Evolutionary conservation across 2,797 vertebrate genomes (phyloP), one percentile per base, ranked within the genome.

Genomic region (Brachymystax lenok): DNA sequence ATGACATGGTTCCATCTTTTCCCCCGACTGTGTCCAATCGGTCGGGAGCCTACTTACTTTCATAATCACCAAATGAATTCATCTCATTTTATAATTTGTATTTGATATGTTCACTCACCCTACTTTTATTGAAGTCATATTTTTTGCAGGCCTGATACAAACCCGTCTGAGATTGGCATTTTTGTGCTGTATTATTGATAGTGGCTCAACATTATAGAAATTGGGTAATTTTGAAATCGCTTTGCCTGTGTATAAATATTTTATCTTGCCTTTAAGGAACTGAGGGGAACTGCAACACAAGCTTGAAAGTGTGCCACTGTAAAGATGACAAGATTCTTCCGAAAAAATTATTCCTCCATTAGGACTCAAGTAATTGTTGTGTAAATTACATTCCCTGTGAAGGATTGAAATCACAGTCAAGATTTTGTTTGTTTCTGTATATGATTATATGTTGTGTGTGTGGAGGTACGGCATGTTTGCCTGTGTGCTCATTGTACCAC

Each of bases 1-100:
- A 46, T 46, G 40, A 46, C 40, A 46, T 46, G 10, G 10, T 24
- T 72, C 83, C 71, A 81, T 81, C 85, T 83, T 75, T 77, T 77
- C 66, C 79, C 59, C 50, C 71, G 33, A 6, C 46, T 83, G 75
- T 83, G 76, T 78, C 81, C 19, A 16, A 56, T 74, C 73, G 85
- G 33, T 16, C 3, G 40, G 19, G 14, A 63, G 71, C 27, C 56
- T 56, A 76, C 50, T 83, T 69, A 33, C 68, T 64, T 61, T 80
- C 77, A 79, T 78, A 79, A 82, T 71, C 77, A 68, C 28, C 35
- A 74, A 70, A 33, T 27, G 24, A 24, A 77, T 81, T 81, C 10
- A 56, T 77, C 21, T 71, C 74, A 66, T 77, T 73, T 82, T 21
- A 61, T 78, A 69, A 74, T 76, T 77, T 10, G 56, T 74, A 56